Evolutionary conservation across 2,888 invertebrate genomes (phyloP).

Genomic region (Tetropium fuscum): DNA sequence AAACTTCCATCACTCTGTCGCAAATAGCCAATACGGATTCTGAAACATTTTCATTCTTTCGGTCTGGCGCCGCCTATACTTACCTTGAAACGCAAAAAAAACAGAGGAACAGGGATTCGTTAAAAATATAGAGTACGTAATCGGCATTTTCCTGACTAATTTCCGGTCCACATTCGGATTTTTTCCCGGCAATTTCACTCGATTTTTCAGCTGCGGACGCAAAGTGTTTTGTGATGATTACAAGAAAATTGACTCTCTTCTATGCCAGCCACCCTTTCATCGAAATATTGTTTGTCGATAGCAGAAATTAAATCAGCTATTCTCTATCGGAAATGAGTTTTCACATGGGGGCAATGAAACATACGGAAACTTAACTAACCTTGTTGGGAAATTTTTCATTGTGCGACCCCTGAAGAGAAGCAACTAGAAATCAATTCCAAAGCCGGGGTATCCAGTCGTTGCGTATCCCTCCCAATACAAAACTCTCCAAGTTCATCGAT

Average conservation of each 20-base stretch:
- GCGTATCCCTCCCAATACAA: too few relatives aligned
- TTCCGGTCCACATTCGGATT: conserved; percentile 57
- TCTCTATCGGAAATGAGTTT: conserved; percentile 63
- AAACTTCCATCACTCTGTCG: too few relatives aligned
- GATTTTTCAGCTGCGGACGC: conserved; percentile 58
- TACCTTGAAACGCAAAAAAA: conserved; percentile 4
- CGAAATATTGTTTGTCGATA: conserved; percentile 62
- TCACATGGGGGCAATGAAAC: conserved; percentile 48
- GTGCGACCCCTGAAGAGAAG: too few relatives aligned
- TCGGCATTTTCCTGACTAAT: conserved; percentile 64
- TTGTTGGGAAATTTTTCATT: conserved; percentile 15
- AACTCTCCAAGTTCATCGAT: too few relatives aligned
- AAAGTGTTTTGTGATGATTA: conserved; percentile 62
- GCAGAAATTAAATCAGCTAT: conserved; percentile 65
- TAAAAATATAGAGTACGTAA: conserved; percentile 46
- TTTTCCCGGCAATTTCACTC: conserved; percentile 58
- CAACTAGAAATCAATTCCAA: too few relatives aligned
- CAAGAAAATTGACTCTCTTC: conserved; percentile 61
- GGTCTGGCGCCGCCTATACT: conserved; percentile 13
- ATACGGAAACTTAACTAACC: conserved; percentile 23
- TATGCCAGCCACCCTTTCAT: conserved; percentile 46
- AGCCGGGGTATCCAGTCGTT: too few relatives aligned
- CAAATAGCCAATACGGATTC: too few relatives aligned
- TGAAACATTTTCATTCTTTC: too few relatives aligned
- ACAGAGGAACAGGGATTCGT: conserved; percentile 18